Percentiles rank a stretch among this genome's conserved stretches.
phyloP scores from a whole-genome alignment of 1,140 invertebrate genomes.

The Odontomachus brunneus region DNA sequence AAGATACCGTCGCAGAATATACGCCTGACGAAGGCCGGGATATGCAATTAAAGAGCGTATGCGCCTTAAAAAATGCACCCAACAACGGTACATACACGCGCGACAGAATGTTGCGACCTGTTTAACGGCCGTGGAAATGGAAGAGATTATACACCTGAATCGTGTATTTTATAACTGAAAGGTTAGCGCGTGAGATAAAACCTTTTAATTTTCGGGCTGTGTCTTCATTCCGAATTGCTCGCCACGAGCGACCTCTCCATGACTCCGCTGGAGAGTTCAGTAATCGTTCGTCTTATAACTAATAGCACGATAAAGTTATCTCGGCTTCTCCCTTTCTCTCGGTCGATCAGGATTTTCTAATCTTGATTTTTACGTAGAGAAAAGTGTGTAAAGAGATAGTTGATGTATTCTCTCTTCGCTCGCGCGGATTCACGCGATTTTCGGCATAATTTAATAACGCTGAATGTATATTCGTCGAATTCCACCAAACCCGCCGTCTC shows the following conservation, averaged over 20 bases:
- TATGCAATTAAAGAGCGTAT: slow-evolving; percentile 59
- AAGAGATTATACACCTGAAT: slow-evolving; percentile 34
- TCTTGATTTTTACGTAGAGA: not conserved
- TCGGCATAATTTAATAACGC: slow-evolving; percentile 8
- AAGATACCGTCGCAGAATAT: slow-evolving; percentile 28
- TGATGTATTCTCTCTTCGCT: not conserved
- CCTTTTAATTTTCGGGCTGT: not conserved
- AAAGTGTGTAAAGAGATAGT: not conserved
- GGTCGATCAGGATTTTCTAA: not conserved
- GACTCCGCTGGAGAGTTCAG: not conserved
- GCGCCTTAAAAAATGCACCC: slow-evolving; percentile 27
- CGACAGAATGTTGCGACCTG: slow-evolving; percentile 13
- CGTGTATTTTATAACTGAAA: slow-evolving; percentile 38
- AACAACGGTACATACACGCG: slow-evolving; percentile 36
- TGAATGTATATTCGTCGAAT: slow-evolving; percentile 8
- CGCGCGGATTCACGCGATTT: slow-evolving; percentile 1
- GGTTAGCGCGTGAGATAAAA: not conserved
- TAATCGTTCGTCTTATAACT: too few relatives aligned
- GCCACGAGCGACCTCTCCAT: not conserved
- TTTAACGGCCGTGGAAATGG: slow-evolving; percentile 1
- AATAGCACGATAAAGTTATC: not conserved
- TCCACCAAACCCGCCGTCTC: slow-evolving; percentile 12
- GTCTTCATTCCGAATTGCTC: slow-evolving; percentile 10
- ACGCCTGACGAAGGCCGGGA: slow-evolving; percentile 11
- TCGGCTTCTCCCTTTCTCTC: not conserved